phyloP scores from a whole-genome alignment of 30 jellyfish, hydroid and myxozoan species.

The Aurelia aurita complex sp. Pacific region DNA sequence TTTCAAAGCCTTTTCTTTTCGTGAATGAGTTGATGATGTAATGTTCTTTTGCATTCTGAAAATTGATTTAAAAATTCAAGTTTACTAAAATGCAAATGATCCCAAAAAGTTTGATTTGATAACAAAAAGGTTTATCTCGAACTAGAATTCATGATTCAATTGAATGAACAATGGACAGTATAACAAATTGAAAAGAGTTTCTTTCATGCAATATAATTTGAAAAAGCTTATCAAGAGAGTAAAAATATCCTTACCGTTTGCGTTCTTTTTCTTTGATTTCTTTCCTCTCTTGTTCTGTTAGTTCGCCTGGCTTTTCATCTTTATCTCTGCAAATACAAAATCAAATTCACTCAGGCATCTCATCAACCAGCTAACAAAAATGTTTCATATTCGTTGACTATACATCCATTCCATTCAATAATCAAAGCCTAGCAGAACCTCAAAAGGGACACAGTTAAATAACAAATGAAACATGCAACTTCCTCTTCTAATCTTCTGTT shows the following conservation, averaged over 20 bases:
- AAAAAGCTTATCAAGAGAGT: too few species aligned
- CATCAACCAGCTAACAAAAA: background rate
- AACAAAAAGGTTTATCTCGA: too few species aligned
- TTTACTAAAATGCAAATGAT: background rate
- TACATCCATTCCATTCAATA: too few species aligned
- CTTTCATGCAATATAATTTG: too few species aligned
- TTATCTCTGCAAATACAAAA: constrained; percentile 39
- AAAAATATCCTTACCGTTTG: constrained; percentile 10
- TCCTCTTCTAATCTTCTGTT: too few species aligned
- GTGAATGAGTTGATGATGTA: constrained; percentile 2
- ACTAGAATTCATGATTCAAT: too few species aligned
- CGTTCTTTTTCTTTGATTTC: constrained; percentile 69
- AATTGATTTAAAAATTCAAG: background rate
- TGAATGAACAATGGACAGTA: too few species aligned
- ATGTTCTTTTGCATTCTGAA: constrained; percentile 45
- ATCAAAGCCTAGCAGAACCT: too few species aligned
- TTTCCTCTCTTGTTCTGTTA: constrained; percentile 71
- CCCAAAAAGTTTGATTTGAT: background rate
- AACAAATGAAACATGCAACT: too few species aligned
- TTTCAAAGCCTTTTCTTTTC: constrained; percentile 81
- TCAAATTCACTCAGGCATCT: background rate
- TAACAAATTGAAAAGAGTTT: too few species aligned
- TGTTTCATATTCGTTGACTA: background rate
- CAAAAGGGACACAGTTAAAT: too few species aligned
- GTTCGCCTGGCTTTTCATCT: constrained; percentile 56